Percentiles rank a stretch among this genome's conserved stretches.
These are phyloP conservation scores for Trissolcus japonicus DNA, from an alignment of 2,888 invertebrate genomes.

Conservation along the genomic window DNA sequence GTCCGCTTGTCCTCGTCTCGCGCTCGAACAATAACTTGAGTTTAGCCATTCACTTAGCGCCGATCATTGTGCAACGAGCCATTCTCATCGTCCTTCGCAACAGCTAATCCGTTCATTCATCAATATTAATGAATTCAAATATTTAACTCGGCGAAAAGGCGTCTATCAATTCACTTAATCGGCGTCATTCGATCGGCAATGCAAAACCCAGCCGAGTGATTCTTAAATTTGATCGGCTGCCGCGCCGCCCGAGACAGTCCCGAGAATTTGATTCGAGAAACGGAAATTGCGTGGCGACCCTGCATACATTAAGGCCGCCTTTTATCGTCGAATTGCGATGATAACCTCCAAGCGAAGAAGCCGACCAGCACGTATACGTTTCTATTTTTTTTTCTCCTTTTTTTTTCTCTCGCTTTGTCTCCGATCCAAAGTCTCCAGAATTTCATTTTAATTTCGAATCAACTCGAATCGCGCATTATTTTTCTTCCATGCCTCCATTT, in stretches of 20 bases:
- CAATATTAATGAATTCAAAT: constrained; percentile 41
- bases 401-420: constrained; percentile 5
- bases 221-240: constrained; percentile 18
- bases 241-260: neutral
- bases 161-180: constrained; percentile 27
- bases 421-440: too few relatives aligned
- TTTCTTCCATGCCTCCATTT: too few relatives aligned
- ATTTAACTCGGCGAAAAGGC: constrained; percentile 21
- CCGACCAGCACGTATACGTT: constrained; percentile 2
- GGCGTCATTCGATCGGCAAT: constrained; percentile 19
- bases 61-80: constrained; percentile 48
- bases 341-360: constrained; percentile 38
- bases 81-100: constrained; percentile 47
- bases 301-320: constrained; percentile 48
- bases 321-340: constrained; percentile 48
- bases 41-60: constrained; percentile 47
- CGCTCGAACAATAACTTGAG: constrained; percentile 41
- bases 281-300: constrained; percentile 55
- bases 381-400: constrained; percentile 5
- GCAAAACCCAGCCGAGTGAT: constrained; percentile 22
- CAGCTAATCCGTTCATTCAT: constrained; percentile 48
- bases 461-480: too few relatives aligned
- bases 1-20: constrained; percentile 32
- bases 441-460: too few relatives aligned
- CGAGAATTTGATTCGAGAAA: constrained; percentile 34